phyloP scores from a whole-genome alignment of 1,140 invertebrate species.

The silkworm (Bombyx mori) region ASM3026992v2 NC_085129.1:20033001-20033500 shows the following conservation, averaged over 20 bases:
- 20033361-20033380: conserved; percentile 94
- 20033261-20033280: neutral
- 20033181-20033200: no score
- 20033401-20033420: conserved; percentile 93
- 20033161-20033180: no score
- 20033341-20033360: conserved; percentile 95
- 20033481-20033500: conserved; percentile 75
- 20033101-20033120: no score
- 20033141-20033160: no score
- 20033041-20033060: no score
- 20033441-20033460: conserved; percentile 96
- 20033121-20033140: no score
- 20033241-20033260: neutral
- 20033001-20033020: no score
- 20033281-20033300: conserved; percentile 81
- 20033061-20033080: no score
- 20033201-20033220: neutral
- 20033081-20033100: no score
- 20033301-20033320: conserved; percentile 84
- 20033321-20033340: conserved; percentile 85
- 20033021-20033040: no score
- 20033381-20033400: conserved; percentile 92
- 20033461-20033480: conserved; percentile 99
- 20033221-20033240: neutral
- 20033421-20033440: conserved; percentile 93